Base-by-base conservation (phyloP, 2,113 vertebrate genomes). In the Tetrax tetrax region DNA sequence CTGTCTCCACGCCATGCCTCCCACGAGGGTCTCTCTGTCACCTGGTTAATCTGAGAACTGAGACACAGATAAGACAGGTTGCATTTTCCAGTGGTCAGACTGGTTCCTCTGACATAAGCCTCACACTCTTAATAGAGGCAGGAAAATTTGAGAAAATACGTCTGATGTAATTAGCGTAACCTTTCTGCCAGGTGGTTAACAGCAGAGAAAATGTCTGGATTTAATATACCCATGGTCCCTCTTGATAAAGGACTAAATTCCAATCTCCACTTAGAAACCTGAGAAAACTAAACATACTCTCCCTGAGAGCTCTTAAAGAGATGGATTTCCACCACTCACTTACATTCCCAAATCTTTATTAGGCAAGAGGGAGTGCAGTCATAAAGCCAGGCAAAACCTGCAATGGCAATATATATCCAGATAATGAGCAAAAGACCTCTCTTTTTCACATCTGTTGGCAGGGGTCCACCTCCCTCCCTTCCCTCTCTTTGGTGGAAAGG, bases 201-300 rank as follows among this genome's bases (percentile, higher is more conserved):
- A 84, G 77, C 83, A 87, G 89, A 94, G 89, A 95, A 95, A 97
- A 91, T 59, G 47, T 68, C 88, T 94, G 92, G 69, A 57, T 95
- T 97, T 95, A 96, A 93, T 92, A 91, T 84, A 91, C 86, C 76
- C 69, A 31, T 64, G 80, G 92, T 74, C 69, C 86, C 80, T 84
- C 57, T 84, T 92, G 96, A 96, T 96, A 96, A 94, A 93, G 80
- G 59, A 79, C 96, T 87, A 53, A 92, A 96, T 96, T 97, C 95
- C 90, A 94, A 24, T 86, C 96, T 94, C 86, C 68, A 86, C 83
- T 96, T 93, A 93, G 92, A 95, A 97, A 96, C 90, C 92, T 87
- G 90, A 93, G 95, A 90, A 94, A 95, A 93, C 69, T 89, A 96
- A 96, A 91, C 77, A 95, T 93, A 87, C 69, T 43, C 83, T 92